A percentile compares a stretch with the other conserved stretches of the same genome.
These are phyloP conservation scores for Mormyrops boulengeri DNA, from an alignment of 2,797 vertebrate genomes.

Conservation along the genomic window DNA sequence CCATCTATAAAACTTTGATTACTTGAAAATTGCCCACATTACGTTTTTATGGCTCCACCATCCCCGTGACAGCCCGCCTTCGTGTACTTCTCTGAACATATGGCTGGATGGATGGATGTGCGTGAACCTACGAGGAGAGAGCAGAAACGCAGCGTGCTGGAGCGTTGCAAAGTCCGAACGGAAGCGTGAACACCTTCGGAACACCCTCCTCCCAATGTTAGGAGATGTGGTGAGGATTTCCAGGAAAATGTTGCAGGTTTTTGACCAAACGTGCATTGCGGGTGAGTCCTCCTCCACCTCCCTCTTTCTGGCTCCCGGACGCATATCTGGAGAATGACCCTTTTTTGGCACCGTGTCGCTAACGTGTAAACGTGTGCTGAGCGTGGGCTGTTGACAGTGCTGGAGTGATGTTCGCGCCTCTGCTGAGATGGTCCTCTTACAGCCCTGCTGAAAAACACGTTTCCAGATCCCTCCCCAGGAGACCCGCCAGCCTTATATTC, in stretches of 20 bases:
- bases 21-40: slow-evolving; percentile 88
- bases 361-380: slow-evolving; percentile 9
- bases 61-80: slow-evolving; percentile 88
- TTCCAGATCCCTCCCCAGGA: neutral
- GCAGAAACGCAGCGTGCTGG: neutral
- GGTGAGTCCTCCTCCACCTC: slow-evolving; percentile 9
- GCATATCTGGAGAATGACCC: slow-evolving; percentile 27
- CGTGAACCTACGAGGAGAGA: neutral
- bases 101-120: slow-evolving; percentile 44
- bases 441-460: neutral
- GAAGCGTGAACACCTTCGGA: neutral
- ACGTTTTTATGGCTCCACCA: slow-evolving; percentile 92
- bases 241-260: neutral
- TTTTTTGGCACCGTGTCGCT: slow-evolving; percentile 29
- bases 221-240: neutral
- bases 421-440: neutral
- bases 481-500: neutral
- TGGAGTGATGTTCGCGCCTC: neutral
- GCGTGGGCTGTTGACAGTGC: neutral
- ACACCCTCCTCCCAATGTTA: neutral
- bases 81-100: slow-evolving; percentile 72
- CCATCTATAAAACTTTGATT: slow-evolving; percentile 98
- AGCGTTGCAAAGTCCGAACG: neutral
- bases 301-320: slow-evolving; percentile 47
- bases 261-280: neutral